These are phyloP conservation scores for Trichopoda pennipes DNA, from an alignment of 2,888 invertebrate species.

Conservation along the genomic window DNA sequence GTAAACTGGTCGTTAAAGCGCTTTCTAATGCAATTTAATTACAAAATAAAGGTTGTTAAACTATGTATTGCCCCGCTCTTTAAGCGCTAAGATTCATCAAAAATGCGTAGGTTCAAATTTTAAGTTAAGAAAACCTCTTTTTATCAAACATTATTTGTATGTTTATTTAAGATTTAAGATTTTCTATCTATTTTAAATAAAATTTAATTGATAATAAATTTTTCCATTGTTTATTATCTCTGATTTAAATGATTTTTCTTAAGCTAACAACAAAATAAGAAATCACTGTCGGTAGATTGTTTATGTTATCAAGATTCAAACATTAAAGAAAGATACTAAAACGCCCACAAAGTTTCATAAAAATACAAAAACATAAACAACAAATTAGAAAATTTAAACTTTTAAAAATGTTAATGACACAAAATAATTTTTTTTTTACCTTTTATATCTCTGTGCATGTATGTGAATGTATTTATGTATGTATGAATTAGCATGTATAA, in stretches of 20 bases:
- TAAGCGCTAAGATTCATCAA: not conserved
- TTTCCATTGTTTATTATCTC: not conserved
- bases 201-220: not conserved
- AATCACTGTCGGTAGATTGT: not conserved
- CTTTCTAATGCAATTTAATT: not conserved
- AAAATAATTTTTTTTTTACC: too few species aligned
- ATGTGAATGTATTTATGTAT: not conserved
- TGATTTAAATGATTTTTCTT: not conserved
- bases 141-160: too few species aligned
- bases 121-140: not conserved
- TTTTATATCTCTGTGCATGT: not conserved
- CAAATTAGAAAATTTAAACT: not conserved
- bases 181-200: not conserved
- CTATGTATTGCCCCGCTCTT: slow-evolving; percentile 43
- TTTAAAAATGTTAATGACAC: too few species aligned
- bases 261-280: too few species aligned
- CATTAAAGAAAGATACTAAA: slow-evolving; percentile 38
- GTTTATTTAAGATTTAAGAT: too few species aligned
- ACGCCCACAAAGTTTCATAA: not conserved
- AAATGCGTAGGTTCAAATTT: slow-evolving; percentile 50
- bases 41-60: slow-evolving; percentile 56
- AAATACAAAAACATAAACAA: slow-evolving; percentile 26
- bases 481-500: too few species aligned
- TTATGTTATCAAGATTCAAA: slow-evolving; percentile 18
- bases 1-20: slow-evolving; percentile 28